Conservation (phyloP, 2,113 vertebrate species). For the Gasterosteus nipponicus region DNA sequence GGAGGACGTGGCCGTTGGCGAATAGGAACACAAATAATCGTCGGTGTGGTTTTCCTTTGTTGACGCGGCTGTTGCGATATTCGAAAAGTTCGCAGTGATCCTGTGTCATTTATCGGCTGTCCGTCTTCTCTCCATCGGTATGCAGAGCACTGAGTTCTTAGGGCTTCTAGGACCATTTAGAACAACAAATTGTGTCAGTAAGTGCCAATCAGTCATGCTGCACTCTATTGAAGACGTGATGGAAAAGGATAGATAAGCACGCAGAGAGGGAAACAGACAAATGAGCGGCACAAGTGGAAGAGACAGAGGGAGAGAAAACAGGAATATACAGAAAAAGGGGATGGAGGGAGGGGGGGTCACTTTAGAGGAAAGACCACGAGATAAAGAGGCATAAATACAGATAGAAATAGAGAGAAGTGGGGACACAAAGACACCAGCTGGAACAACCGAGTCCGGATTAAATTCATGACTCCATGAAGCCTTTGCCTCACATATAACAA, state of each 20-base stretch:
- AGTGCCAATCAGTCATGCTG: conserved; percentile 67
- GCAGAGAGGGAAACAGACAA: conserved; percentile 21
- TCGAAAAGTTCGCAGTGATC: not conserved
- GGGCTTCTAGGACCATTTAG: conserved; percentile 62
- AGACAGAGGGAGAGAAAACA: conserved; percentile 15
- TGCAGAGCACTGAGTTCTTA: conserved; percentile 29
- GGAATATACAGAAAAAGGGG: not conserved
- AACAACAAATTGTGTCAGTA: conserved; percentile 62
- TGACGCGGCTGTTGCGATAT: too few species aligned
- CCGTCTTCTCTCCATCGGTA: conserved; percentile 57
- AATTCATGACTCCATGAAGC: not conserved
- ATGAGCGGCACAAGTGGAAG: conserved; percentile 18
- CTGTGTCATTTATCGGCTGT: conserved; percentile 29
- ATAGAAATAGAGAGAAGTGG: not conserved
- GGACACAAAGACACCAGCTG: not conserved
- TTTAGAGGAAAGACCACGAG: not conserved
- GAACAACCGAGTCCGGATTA: not conserved
- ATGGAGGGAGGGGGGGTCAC: not conserved
- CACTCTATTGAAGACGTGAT: conserved; percentile 26
- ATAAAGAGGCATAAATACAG: not conserved
- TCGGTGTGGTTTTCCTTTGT: not conserved
- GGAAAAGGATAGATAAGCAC: not conserved
- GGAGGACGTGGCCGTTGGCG: not conserved
- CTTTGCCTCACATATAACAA: not conserved
- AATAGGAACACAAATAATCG: not conserved